Conservation (phyloP, 2,797 vertebrate species). For the Anolis apletophallus region DNA sequence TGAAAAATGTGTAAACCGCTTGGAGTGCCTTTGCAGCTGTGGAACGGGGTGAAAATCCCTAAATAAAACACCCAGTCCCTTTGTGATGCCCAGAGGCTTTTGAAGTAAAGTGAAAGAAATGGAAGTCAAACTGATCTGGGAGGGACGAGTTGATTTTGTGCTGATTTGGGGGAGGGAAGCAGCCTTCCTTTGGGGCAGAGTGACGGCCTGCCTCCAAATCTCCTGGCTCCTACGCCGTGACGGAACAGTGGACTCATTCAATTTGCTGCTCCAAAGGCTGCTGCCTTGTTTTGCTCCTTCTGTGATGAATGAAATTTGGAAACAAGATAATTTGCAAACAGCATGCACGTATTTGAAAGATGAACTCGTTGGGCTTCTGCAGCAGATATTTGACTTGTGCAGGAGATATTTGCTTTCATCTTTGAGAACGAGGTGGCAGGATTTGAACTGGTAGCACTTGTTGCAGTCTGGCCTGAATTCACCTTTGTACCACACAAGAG, state of each 20-base stretch:
- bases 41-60: too few species aligned
- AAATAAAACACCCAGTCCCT: too few species aligned
- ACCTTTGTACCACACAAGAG: too few species aligned
- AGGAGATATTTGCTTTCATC: background rate
- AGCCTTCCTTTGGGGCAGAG: constrained; percentile 26
- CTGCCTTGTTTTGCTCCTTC: constrained; percentile 37
- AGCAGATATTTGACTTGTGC: background rate
- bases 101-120: background rate
- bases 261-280: constrained; percentile 47
- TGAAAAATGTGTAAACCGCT: too few species aligned
- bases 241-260: constrained; percentile 44
- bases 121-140: background rate
- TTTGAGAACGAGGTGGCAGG: background rate
- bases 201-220: background rate
- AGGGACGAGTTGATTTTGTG: background rate
- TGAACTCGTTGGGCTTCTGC: constrained; percentile 29
- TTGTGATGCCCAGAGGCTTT: background rate
- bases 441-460: too few species aligned
- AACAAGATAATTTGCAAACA: constrained; percentile 27
- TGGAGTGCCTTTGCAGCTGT: too few species aligned
- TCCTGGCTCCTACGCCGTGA: constrained; percentile 5
- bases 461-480: too few species aligned
- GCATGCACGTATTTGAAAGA: constrained; percentile 3
- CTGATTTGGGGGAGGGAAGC: background rate
- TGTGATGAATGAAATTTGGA: constrained; percentile 44